A percentile compares a stretch with the other conserved stretches of the same genome.
These are phyloP conservation scores for Nymphalis urticae DNA, from an alignment of 2,888 invertebrate genomes.

Conservation along the genomic window DNA sequence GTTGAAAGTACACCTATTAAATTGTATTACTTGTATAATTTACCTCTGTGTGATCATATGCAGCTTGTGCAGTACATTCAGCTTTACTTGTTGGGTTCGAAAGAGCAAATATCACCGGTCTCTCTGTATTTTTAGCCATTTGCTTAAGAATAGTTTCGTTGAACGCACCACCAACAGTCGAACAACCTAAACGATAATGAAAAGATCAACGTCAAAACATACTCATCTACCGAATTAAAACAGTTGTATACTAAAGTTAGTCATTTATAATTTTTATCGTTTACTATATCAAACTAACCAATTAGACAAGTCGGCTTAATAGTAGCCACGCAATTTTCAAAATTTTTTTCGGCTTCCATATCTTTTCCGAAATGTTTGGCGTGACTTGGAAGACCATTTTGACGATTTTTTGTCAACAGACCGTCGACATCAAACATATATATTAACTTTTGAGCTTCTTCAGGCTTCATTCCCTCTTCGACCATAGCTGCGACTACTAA, in stretches of 20 bases:
- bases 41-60: constrained; percentile 93
- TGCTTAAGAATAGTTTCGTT: constrained; percentile 91
- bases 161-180: constrained; percentile 95
- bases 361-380: constrained; percentile 89
- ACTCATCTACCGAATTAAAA: background rate
- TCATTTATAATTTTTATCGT: background rate
- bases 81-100: constrained; percentile 99
- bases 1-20: too few relatives aligned
- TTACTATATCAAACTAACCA: constrained; percentile 79
- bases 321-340: constrained; percentile 89
- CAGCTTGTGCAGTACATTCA: constrained; percentile 98
- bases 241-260: background rate
- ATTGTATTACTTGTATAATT: constrained; percentile 38
- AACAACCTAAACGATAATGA: constrained; percentile 84
- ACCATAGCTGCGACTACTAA: constrained; percentile 94
- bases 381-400: constrained; percentile 85
- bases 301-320: constrained; percentile 94
- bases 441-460: constrained; percentile 91
- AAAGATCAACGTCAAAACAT: too few relatives aligned
- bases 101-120: constrained; percentile 97
- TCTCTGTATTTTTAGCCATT: constrained; percentile 93
- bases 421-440: constrained; percentile 98
- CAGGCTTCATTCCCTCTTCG: constrained; percentile 81
- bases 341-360: constrained; percentile 87
- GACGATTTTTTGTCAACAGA: constrained; percentile 85